A percentile compares a stretch with the other conserved stretches of the same genome.
Conservation (phyloP, 1,140 invertebrate species). For the Halyomorpha halys region DNA sequence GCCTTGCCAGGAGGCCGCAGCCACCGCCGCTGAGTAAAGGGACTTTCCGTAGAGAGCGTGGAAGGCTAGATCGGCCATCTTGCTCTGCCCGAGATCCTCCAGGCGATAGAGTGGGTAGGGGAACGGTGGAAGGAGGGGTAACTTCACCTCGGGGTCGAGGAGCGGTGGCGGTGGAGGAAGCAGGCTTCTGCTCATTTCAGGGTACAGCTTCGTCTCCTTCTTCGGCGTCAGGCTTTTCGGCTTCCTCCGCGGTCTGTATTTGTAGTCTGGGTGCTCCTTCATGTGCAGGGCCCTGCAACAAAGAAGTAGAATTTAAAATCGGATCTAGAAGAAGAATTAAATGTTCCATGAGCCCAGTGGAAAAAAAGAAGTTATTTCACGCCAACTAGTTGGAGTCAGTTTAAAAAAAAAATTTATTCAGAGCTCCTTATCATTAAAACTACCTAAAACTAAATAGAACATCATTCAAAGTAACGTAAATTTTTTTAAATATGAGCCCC, state of each 20-base stretch:
- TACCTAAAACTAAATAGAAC: too few relatives aligned
- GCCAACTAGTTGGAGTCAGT: too few relatives aligned
- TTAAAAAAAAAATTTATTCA: too few relatives aligned
- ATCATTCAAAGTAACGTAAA: too few relatives aligned
- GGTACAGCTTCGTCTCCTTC: constrained; percentile 61
- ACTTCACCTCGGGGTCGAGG: constrained; percentile 49
- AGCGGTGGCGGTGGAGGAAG: constrained; percentile 49
- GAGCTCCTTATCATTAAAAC: too few relatives aligned
- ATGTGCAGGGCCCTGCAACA: constrained; percentile 78
- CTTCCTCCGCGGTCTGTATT: constrained; percentile 83
- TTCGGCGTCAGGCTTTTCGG: constrained; percentile 63
- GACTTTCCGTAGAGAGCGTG: constrained; percentile 45
- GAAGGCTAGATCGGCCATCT: constrained; percentile 51
- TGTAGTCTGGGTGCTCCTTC: constrained; percentile 95
- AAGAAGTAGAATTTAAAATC: constrained; percentile 31
- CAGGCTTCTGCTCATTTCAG: constrained; percentile 47
- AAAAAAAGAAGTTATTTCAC: too few relatives aligned
- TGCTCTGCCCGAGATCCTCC: constrained; percentile 38
- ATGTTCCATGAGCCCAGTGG: too few relatives aligned
- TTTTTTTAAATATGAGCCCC: too few relatives aligned
- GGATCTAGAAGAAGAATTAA: too few relatives aligned
- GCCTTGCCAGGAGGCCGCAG: constrained; percentile 37
- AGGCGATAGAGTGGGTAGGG: constrained; percentile 61
- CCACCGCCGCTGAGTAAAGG: constrained; percentile 38
- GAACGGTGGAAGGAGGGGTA: constrained; percentile 57